phyloP scores from a whole-genome alignment of 1,140 invertebrate genomes.

The Ceratina australensis region DNA sequence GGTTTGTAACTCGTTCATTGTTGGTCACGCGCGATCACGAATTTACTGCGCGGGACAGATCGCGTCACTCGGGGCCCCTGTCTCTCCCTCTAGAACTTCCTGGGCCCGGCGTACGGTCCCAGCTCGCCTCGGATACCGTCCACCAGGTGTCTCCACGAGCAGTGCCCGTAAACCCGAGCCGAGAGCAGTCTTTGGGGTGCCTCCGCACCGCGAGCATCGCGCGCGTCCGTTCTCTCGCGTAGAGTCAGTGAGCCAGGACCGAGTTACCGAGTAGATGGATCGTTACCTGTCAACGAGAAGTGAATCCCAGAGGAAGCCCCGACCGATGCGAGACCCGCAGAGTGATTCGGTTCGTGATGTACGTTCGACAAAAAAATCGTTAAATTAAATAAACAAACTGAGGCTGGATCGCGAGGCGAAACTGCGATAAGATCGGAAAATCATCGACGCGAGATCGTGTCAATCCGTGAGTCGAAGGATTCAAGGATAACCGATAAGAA shows the following conservation, averaged over 20 bases:
- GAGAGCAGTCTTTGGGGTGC: slow-evolving; percentile 77
- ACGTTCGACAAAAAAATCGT: no score
- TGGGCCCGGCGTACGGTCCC: slow-evolving; percentile 58
- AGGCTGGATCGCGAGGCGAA: no score
- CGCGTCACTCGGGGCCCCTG: slow-evolving; percentile 37
- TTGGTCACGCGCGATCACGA: slow-evolving; percentile 52
- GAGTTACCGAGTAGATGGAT: neutral
- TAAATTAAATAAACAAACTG: no score
- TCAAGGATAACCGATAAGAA: neutral
- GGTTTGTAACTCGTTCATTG: no score
- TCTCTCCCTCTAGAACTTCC: slow-evolving; percentile 55
- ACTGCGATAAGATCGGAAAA: neutral
- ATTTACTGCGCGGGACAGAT: neutral
- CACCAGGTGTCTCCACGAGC: slow-evolving; percentile 79
- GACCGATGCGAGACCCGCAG: no score
- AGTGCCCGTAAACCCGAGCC: slow-evolving; percentile 74
- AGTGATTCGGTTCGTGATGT: no score
- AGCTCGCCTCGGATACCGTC: slow-evolving; percentile 68
- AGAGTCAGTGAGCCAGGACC: no score
- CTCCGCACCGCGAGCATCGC: slow-evolving; percentile 75
- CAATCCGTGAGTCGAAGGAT: neutral
- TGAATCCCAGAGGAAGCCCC: no score
- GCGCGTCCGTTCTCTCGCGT: slow-evolving; percentile 50
- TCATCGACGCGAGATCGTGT: neutral
- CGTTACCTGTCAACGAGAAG: no score